Percentiles rank a stretch among this genome's conserved stretches.
These are phyloP conservation scores for Crotalus adamanteus DNA, from an alignment of 2,797 vertebrate species.

Conservation along the genomic window DNA sequence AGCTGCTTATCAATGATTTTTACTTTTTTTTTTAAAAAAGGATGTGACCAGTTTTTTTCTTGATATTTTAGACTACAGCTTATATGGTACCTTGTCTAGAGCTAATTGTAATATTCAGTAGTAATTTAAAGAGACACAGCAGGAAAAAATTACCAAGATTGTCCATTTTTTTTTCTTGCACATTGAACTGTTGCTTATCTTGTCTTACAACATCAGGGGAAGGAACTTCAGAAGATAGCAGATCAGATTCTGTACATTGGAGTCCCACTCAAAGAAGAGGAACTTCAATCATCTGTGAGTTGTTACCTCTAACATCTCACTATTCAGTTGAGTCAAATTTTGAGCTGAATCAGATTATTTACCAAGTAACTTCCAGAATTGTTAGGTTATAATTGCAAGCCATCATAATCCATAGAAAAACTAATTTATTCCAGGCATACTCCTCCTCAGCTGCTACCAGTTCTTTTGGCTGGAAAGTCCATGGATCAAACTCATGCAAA, in stretches of 20 bases:
- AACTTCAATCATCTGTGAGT: background rate
- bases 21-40: background rate
- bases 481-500: background rate
- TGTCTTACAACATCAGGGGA: background rate
- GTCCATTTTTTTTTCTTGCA: background rate
- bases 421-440: background rate
- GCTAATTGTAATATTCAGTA: background rate
- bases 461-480: background rate
- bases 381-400: background rate
- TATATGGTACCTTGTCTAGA: background rate
- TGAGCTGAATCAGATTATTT: background rate
- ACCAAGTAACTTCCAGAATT: background rate
- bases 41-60: background rate
- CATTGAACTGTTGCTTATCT: background rate
- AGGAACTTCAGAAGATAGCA: background rate
- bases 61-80: background rate
- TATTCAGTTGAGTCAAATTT: background rate
- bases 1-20: background rate
- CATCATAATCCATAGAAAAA: background rate
- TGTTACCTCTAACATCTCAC: background rate
- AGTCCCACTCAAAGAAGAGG: background rate
- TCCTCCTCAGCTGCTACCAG: background rate
- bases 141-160: background rate
- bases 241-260: background rate
- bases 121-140: background rate